Base-by-base conservation (phyloP, 2,797 vertebrate species). In the Enteromius argenteus region DNA sequence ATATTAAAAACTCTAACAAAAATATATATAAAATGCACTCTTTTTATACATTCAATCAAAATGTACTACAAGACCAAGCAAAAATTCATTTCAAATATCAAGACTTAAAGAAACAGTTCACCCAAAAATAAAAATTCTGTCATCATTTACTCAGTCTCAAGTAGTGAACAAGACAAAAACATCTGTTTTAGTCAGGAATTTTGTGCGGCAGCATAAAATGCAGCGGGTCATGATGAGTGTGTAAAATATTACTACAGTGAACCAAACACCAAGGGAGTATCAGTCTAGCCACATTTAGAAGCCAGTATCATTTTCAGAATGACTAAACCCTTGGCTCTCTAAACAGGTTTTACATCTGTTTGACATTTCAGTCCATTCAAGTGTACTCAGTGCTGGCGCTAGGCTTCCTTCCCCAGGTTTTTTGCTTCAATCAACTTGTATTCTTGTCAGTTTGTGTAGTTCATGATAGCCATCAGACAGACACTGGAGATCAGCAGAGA, bases 401-500 rank as follows among this genome's bases (percentile, higher is more conserved):
- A 46, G 0, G 27, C 64, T 39, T 58, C 32, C 83, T 64, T 64
- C 6, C 8, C 15, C 51, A 67, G 32, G 46, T 58, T 80, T 37
- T 62, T 64, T n/a, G 77, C 69, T 73, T 32, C 44, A 39, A 64
- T 64, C 73, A 51, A 13, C 17, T 30, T 58, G 76, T 69, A 39
- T 62, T 83, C 71, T 83, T 72, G 86, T 84, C 64, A 30, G 58
- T 77, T 42, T 74, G 83, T 81, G 44, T 30, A 42, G 69, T 75
- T 85, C 79, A 69, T 37, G 64, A 76, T 73, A 81, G 79, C 30
- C 14, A 51, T 77, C 82, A 73, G 42, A 68, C 23, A 53, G 66
- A 60, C 68, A 77, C 15, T 60, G 49, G 53, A 77, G 78, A 46
- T 66, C 37, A 75, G 60, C 58, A 80, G 49, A 74, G 77, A 75